A percentile compares a stretch with the other conserved stretches of the same genome.
These are phyloP conservation scores for Pseudomyrmex pallidus DNA, from an alignment of 1,140 invertebrate genomes.

Conservation along the genomic window DNA sequence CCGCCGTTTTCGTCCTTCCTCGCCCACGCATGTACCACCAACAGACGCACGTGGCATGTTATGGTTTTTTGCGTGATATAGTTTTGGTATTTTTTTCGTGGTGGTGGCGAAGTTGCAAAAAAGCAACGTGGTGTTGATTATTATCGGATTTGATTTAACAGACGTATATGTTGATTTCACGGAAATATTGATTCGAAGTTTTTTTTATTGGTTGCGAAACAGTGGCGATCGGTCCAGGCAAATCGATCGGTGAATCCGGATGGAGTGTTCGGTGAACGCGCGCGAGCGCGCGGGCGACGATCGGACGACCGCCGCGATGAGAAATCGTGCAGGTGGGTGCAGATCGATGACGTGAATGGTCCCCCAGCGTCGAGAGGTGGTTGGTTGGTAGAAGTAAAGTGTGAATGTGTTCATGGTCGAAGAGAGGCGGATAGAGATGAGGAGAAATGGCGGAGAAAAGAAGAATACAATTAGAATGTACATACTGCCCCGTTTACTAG, in stretches of 20 bases:
- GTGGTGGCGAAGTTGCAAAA: constrained; percentile 45
- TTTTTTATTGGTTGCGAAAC: constrained; percentile 63
- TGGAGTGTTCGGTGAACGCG: constrained; percentile 71
- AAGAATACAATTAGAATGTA: constrained; percentile 82
- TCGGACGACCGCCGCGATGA: constrained; percentile 71
- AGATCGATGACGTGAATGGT: constrained; percentile 81
- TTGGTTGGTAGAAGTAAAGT: constrained; percentile 79
- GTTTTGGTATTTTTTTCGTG: constrained; percentile 64
- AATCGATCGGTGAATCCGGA: constrained; percentile 75
- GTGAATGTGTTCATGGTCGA: constrained; percentile 78
- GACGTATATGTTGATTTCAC: constrained; percentile 32
- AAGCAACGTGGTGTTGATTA: constrained; percentile 27
- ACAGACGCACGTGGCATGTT: constrained; percentile 84
- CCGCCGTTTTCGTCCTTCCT: constrained; percentile 95
- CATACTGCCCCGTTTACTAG: constrained; percentile 71
- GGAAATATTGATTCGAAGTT: constrained; percentile 21
- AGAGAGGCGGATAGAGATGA: constrained; percentile 80
- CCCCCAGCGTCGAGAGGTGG: constrained; percentile 80
- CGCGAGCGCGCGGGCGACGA: constrained; percentile 68
- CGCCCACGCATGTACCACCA: constrained; percentile 85
- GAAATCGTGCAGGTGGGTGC: constrained; percentile 80
- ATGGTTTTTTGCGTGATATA: constrained; percentile 78
- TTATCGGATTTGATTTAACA: constrained; percentile 32
- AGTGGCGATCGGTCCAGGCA: constrained; percentile 77
- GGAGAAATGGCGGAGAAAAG: constrained; percentile 81